phyloP scores from a whole-genome alignment of 2,888 invertebrate genomes.

The Stramonita haemastoma region DNA sequence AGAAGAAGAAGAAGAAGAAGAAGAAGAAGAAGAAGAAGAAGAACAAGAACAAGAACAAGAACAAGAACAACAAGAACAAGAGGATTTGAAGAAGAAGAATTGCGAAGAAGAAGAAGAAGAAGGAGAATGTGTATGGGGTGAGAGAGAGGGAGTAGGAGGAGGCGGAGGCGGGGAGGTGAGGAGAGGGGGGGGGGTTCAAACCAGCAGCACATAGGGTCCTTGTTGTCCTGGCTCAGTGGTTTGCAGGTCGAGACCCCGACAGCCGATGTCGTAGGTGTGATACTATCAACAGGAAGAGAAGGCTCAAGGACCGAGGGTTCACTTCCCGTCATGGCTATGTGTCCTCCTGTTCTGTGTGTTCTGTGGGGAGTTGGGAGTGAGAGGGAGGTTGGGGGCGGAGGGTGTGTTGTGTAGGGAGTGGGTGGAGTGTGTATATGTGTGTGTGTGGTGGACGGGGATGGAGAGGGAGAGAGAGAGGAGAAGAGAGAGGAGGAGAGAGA shows the following conservation, averaged over 20 bases:
- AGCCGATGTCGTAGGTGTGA: neutral
- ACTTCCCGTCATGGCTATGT: neutral
- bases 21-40: no score
- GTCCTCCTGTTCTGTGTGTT: neutral
- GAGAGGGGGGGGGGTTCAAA: neutral
- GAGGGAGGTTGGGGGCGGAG: neutral
- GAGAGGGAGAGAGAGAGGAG: slow-evolving; percentile 8
- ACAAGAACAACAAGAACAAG: no score
- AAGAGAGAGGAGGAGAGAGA: neutral
- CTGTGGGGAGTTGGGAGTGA: neutral
- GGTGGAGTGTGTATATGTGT: no score
- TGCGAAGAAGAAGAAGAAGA: no score
- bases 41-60: no score
- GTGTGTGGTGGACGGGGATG: neutral
- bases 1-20: no score
- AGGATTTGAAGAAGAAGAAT: no score
- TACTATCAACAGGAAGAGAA: neutral
- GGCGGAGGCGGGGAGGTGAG: no score
- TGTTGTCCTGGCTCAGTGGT: neutral
- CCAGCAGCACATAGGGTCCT: neutral
- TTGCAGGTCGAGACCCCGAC: neutral
- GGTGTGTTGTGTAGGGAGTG: neutral
- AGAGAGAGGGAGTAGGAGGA: no score
- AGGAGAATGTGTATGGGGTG: no score
- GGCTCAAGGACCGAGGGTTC: neutral